These are phyloP conservation scores for Scrobipalpa costella DNA, from an alignment of 2,888 invertebrate species.

Conservation along the genomic window DNA sequence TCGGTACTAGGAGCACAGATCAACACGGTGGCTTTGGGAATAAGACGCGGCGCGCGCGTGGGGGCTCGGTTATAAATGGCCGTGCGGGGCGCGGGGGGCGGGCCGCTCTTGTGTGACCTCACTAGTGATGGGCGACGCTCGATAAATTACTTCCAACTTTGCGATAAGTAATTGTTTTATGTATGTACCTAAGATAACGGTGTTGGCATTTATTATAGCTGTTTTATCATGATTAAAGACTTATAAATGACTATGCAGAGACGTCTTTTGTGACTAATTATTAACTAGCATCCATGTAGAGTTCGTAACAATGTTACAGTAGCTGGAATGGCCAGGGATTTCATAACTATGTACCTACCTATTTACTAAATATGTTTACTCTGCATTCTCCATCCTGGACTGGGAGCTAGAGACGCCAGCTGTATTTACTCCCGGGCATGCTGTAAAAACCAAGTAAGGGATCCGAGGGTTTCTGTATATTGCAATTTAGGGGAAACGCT, in stretches of 20 bases:
- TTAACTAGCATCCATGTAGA: no score
- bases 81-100: slow-evolving; percentile 39
- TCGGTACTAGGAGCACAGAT: slow-evolving; percentile 49
- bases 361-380: no score
- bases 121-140: slow-evolving; percentile 58
- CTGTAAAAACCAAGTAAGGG: no score
- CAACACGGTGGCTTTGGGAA: slow-evolving; percentile 64
- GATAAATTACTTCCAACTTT: slow-evolving; percentile 32
- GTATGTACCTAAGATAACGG: not conserved
- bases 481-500: no score
- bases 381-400: no score
- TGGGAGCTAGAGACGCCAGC: no score
- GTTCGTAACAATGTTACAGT: no score
- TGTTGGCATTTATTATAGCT: not conserved
- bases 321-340: no score
- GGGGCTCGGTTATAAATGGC: slow-evolving; percentile 55
- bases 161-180: not conserved
- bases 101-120: slow-evolving; percentile 54
- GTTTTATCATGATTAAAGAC: not conserved
- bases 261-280: not conserved
- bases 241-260: not conserved
- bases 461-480: no score
- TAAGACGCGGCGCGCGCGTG: slow-evolving; percentile 76
- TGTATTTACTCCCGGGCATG: no score
- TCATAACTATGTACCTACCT: no score